Evolutionary conservation across 2,888 invertebrate genomes (phyloP).

Genomic region (Drosophila picticornis): DNA sequence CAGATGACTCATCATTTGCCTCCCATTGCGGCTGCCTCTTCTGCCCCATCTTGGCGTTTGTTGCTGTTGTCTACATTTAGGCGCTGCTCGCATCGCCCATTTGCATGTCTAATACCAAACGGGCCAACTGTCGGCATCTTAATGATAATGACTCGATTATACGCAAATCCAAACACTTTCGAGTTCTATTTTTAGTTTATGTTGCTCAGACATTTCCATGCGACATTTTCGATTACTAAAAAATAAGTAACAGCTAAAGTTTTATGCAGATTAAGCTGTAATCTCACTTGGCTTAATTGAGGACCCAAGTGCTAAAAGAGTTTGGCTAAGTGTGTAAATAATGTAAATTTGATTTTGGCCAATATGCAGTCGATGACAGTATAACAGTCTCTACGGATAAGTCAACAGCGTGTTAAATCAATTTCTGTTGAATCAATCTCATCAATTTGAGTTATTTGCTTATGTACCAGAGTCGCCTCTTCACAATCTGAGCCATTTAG

Average conservation of each 20-base stretch:
- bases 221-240: neutral
- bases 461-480: neutral
- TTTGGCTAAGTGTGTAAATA: neutral
- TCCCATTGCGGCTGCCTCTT: neutral
- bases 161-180: slow-evolving; percentile 27
- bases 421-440: neutral
- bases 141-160: slow-evolving; percentile 77
- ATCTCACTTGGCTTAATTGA: neutral
- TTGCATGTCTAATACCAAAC: slow-evolving; percentile 73
- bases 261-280: neutral
- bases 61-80: slow-evolving; percentile 56
- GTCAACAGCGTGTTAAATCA: neutral
- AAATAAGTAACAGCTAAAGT: neutral
- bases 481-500: slow-evolving; percentile 20
- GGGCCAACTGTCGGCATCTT: slow-evolving; percentile 47
- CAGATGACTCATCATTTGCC: slow-evolving; percentile 66
- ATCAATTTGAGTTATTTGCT: neutral
- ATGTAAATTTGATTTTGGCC: neutral
- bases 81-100: slow-evolving; percentile 41
- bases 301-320: neutral
- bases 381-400: neutral
- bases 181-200: slow-evolving; percentile 5
- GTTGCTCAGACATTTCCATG: slow-evolving; percentile 1
- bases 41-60: neutral
- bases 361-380: neutral